Conservation (phyloP, 2,888 invertebrate species). For the Catocala nupta region DNA sequence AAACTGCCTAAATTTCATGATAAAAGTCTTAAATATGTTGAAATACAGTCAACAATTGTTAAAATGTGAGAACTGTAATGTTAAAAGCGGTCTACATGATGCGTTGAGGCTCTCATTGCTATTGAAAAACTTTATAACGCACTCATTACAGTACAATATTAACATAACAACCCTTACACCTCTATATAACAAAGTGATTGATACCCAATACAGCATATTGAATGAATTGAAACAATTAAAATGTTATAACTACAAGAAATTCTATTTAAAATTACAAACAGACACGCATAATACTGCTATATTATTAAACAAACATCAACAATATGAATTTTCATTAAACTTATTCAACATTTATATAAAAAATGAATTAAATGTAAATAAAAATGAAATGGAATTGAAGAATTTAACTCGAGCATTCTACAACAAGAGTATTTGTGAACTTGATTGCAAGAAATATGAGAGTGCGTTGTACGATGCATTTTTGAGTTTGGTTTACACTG, state of each 20-base stretch:
- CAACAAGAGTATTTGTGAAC: slow-evolving; percentile 78
- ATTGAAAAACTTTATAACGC: slow-evolving; percentile 63
- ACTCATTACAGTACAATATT: slow-evolving; percentile 51
- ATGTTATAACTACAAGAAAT: slow-evolving; percentile 70
- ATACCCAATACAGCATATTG: slow-evolving; percentile 65
- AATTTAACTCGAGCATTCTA: slow-evolving; percentile 75
- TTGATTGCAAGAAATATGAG: slow-evolving; percentile 67
- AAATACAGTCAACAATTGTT: slow-evolving; percentile 61
- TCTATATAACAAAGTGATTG: slow-evolving; percentile 52
- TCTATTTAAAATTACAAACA: slow-evolving; percentile 69
- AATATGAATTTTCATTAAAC: slow-evolving; percentile 68
- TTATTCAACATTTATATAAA: slow-evolving; percentile 72
- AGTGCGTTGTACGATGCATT: slow-evolving; percentile 69
- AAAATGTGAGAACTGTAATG: slow-evolving; percentile 75
- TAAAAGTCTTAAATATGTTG: slow-evolving; percentile 60
- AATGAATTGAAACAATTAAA: slow-evolving; percentile 56
- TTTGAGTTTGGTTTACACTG: slow-evolving; percentile 69
- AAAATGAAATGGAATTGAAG: slow-evolving; percentile 56
- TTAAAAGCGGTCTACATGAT: slow-evolving; percentile 72
- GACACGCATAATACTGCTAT: slow-evolving; percentile 79
- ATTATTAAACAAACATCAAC: slow-evolving; percentile 63
- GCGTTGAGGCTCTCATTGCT: slow-evolving; percentile 69
- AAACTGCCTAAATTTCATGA: slow-evolving; percentile 63
- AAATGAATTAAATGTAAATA: slow-evolving; percentile 60
- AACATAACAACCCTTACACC: slow-evolving; percentile 55